These are phyloP conservation scores for Cheilosia vernalis DNA, from an alignment of 2,888 invertebrate genomes.

Conservation along the genomic window DNA sequence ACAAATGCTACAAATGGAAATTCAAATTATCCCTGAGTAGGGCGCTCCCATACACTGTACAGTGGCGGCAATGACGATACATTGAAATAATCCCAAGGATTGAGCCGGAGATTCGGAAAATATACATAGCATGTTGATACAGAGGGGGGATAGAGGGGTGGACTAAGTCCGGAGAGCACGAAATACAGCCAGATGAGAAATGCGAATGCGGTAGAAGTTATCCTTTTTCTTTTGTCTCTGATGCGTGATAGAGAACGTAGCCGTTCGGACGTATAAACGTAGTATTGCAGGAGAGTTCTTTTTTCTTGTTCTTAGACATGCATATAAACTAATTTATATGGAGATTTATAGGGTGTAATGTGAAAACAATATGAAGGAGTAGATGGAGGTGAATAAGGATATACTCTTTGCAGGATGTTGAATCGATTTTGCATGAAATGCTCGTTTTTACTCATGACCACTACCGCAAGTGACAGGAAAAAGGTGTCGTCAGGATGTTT, in stretches of 20 bases:
- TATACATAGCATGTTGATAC: slow-evolving; percentile 22
- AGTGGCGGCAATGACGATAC: slow-evolving; percentile 48
- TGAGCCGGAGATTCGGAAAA: slow-evolving; percentile 56
- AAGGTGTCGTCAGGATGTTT: slow-evolving; percentile 63
- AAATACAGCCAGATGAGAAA: slow-evolving; percentile 56
- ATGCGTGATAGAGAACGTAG: slow-evolving; percentile 57
- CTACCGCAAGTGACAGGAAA: slow-evolving; percentile 64
- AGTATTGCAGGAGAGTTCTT: slow-evolving; percentile 28
- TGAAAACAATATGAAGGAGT: slow-evolving; percentile 61
- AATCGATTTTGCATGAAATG: slow-evolving; percentile 66
- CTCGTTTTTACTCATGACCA: slow-evolving; percentile 73
- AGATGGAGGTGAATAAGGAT: not conserved
- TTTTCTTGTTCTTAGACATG: slow-evolving; percentile 18
- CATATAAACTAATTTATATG: slow-evolving; percentile 68
- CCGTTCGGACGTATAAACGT: slow-evolving; percentile 22
- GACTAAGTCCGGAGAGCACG: slow-evolving; percentile 32
- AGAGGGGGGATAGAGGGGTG: not conserved
- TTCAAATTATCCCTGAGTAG: slow-evolving; percentile 66
- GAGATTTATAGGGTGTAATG: slow-evolving; percentile 71
- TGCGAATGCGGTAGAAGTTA: slow-evolving; percentile 67
- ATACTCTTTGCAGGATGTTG: slow-evolving; percentile 22
- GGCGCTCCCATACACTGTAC: slow-evolving; percentile 5
- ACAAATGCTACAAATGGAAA: slow-evolving; percentile 72
- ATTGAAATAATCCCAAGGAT: slow-evolving; percentile 70
- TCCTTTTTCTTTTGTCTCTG: slow-evolving; percentile 54